A percentile compares a stretch with the other conserved stretches of the same genome.
phyloP scores from a whole-genome alignment of 2,888 invertebrate species.

The Parthenolecanium corni region DNA sequence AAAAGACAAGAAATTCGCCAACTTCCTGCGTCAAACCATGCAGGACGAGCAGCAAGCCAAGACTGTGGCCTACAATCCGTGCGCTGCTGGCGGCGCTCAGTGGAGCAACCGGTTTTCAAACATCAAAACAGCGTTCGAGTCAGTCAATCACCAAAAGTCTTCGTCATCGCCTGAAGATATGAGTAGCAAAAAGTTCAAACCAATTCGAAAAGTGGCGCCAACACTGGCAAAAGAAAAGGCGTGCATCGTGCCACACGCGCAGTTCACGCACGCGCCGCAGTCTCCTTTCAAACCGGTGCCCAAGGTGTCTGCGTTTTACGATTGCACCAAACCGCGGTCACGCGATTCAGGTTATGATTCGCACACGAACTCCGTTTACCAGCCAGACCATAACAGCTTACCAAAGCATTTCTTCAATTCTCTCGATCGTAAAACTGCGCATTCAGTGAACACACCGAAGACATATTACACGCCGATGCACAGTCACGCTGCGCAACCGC shows the following conservation, averaged over 20 bases:
- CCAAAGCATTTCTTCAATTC: constrained; percentile 29
- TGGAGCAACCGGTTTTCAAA: constrained; percentile 76
- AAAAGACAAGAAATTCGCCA: constrained; percentile 71
- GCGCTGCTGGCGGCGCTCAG: constrained; percentile 44
- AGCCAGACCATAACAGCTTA: constrained; percentile 36
- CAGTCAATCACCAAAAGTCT: constrained; percentile 29
- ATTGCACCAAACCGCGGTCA: neutral
- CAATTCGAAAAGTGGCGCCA: constrained; percentile 1
- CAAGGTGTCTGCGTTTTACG: constrained; percentile 36
- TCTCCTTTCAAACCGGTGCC: constrained; percentile 58
- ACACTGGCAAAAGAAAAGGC: neutral
- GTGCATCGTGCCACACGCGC: neutral
- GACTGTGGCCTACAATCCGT: constrained; percentile 36
- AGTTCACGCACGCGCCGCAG: constrained; percentile 65
- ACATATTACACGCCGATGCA: neutral
- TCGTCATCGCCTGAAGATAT: constrained; percentile 1
- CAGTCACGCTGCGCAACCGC: neutral
- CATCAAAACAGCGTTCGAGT: constrained; percentile 70
- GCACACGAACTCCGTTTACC: constrained; percentile 5
- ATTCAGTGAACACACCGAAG: neutral
- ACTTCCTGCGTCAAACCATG: constrained; percentile 65
- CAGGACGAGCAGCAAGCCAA: constrained; percentile 39
- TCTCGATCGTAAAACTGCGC: neutral
- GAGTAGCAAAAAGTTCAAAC: constrained; percentile 5
- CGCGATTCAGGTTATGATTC: too few species aligned